Evolutionary conservation across 2,113 vertebrate species (phyloP).

Genomic region (Argyrosomus japonicus): DNA sequence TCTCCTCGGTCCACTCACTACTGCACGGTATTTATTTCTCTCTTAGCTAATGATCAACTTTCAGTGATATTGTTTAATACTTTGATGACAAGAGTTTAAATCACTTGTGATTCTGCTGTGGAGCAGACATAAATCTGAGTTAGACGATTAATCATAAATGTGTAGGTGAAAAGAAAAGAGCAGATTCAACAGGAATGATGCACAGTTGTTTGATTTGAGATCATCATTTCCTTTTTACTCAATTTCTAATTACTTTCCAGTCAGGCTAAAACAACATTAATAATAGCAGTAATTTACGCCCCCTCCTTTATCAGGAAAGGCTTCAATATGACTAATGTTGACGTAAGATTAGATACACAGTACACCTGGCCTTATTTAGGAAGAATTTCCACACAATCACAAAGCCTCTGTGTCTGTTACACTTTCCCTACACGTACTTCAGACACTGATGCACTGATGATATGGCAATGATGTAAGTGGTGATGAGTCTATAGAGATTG

Average conservation of each 20-base stretch:
- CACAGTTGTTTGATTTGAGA: background rate
- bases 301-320: background rate
- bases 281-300: background rate
- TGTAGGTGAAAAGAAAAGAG: background rate
- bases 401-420: background rate
- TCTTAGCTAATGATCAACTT: constrained; percentile 7
- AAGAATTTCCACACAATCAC: constrained; percentile 14
- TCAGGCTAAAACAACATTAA: background rate
- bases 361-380: background rate
- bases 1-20: constrained; percentile 15
- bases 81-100: constrained; percentile 3
- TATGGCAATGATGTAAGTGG: constrained; percentile 9
- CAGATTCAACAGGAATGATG: background rate
- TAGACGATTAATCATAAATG: background rate
- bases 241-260: constrained; percentile 2
- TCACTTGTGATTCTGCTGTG: constrained; percentile 3
- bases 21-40: background rate
- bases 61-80: background rate
- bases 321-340: background rate
- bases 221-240: background rate
- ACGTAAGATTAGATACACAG: background rate
- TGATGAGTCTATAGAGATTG: background rate
- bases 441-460: background rate
- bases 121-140: background rate
- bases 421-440: background rate